Conservation (phyloP, 92 coral and sea anemone genomes). For the Ricordea florida region DNA sequence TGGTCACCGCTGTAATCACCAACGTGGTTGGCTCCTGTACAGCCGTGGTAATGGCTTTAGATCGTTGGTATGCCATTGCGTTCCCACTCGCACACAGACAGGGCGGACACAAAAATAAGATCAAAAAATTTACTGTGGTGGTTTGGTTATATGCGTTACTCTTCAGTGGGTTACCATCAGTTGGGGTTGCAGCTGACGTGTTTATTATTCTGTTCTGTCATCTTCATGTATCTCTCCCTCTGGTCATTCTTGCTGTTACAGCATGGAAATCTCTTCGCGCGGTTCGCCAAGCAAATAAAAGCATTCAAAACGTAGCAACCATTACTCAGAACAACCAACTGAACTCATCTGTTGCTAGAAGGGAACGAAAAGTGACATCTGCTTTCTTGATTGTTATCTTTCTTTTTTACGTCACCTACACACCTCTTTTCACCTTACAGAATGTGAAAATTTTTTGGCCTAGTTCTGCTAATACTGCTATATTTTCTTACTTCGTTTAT, state of each 20-base stretch:
- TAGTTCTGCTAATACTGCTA: neutral
- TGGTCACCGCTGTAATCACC: neutral
- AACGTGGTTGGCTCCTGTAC: constrained; percentile 28
- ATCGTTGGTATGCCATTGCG: constrained; percentile 32
- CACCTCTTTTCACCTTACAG: neutral
- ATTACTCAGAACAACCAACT: neutral
- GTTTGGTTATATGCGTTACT: constrained; percentile 39
- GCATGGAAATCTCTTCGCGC: constrained; percentile 29
- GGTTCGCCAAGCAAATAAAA: constrained; percentile 5
- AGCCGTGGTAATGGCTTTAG: constrained; percentile 24
- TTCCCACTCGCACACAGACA: constrained; percentile 18
- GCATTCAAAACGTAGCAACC: neutral
- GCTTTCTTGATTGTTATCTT: constrained; percentile 1
- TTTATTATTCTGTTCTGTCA: constrained; percentile 22
- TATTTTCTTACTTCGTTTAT: neutral
- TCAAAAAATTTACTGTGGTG: constrained; percentile 6
- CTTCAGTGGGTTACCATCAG: constrained; percentile 12
- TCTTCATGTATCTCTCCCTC: constrained; percentile 41
- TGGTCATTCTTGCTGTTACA: constrained; percentile 18
- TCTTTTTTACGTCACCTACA: neutral
- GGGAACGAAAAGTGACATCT: neutral
- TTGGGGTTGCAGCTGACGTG: constrained; percentile 5
- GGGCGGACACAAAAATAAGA: neutral
- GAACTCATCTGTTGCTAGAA: neutral
- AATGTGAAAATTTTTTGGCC: neutral